A percentile compares a stretch with the other conserved stretches of the same genome.
phyloP scores from a whole-genome alignment of 2,888 invertebrate genomes.

The Drosophila borborema region DNA sequence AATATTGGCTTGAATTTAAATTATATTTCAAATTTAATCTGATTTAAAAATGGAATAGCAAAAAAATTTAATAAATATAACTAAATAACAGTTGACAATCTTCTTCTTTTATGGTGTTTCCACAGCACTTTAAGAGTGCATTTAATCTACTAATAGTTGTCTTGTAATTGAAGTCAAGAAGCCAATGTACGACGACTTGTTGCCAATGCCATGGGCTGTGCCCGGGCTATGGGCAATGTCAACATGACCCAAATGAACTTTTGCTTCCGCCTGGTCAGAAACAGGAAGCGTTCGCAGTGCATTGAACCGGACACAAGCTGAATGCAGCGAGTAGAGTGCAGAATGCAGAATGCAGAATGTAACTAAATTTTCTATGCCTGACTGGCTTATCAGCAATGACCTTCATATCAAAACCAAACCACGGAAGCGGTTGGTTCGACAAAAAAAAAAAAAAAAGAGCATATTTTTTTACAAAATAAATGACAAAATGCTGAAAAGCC shows the following conservation, averaged over 20 bases:
- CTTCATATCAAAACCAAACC: constrained; percentile 50
- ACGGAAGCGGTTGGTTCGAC: constrained; percentile 34
- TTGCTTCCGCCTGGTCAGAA: constrained; percentile 55
- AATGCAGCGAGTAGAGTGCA: constrained; percentile 18
- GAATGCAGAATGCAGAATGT: constrained; percentile 19
- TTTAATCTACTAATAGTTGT: neutral
- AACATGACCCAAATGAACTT: constrained; percentile 60
- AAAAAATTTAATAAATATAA: neutral
- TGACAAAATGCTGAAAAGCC: constrained; percentile 47
- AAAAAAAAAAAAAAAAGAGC: constrained; percentile 7
- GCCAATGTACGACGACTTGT: constrained; percentile 18
- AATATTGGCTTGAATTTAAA: too few relatives aligned
- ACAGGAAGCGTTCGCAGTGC: constrained; percentile 62
- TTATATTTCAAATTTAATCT: too few relatives aligned
- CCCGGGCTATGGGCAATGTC: constrained; percentile 26
- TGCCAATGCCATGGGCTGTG: constrained; percentile 8
- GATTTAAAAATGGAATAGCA: too few relatives aligned
- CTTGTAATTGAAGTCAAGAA: constrained; percentile 9
- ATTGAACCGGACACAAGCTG: constrained; percentile 49
- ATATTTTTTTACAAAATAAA: constrained; percentile 29
- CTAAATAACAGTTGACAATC: neutral
- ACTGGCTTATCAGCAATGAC: constrained; percentile 75
- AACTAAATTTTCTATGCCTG: constrained; percentile 32
- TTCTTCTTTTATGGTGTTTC: neutral
- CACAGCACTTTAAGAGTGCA: neutral